Base-by-base conservation (phyloP, 2,888 invertebrate genomes). In the Ferrisia virgata region DNA sequence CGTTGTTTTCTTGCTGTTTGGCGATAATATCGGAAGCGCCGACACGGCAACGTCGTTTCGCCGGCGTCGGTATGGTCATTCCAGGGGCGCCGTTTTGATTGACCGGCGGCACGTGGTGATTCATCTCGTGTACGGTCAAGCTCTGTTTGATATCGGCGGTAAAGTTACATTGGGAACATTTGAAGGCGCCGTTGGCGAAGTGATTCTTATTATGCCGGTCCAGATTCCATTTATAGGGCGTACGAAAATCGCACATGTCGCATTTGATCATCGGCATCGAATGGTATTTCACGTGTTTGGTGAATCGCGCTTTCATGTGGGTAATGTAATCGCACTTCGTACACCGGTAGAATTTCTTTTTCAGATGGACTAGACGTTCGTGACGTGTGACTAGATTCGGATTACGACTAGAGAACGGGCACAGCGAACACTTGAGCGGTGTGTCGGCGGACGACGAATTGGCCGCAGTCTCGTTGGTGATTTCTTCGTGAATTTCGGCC, bases 211-310 rank as follows among this genome's bases (percentile, higher is more conserved):
- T 94, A 89, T 98, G 98, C 8, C 97, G 92, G 88, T 97, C 97
- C 89, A 96, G 91, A 89, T 97, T 97, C 94, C 96, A 96, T 89
- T 90, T 90, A 86, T 89, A 89, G 28, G 96, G 96, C 22, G 97
- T 96, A 86, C 95, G 93, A 89, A 97, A 98, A 88, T 96, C 96
- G 89, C 98, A 98, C 89, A 95, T 93, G 85, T 94, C 94, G 89
- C 97, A 98, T 89, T 96, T 96, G 87, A 96, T 96, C 94, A 95
- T 96, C 87, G 94, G 96, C 94, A 95, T 96, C 85, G 95, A 95
- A 89, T 96, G 96, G 89, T 96, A 96, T 88, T 96, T 96, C 81
- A 96, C 95, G 88, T 97, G 97, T 88, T 97, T 97, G 85, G 96
- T 96, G 88, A 93, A 97, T 85, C 96, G 92, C 82, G 95, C 94